Conservation (phyloP, 2,113 vertebrate species). For the Formicarius rufipectus region DNA sequence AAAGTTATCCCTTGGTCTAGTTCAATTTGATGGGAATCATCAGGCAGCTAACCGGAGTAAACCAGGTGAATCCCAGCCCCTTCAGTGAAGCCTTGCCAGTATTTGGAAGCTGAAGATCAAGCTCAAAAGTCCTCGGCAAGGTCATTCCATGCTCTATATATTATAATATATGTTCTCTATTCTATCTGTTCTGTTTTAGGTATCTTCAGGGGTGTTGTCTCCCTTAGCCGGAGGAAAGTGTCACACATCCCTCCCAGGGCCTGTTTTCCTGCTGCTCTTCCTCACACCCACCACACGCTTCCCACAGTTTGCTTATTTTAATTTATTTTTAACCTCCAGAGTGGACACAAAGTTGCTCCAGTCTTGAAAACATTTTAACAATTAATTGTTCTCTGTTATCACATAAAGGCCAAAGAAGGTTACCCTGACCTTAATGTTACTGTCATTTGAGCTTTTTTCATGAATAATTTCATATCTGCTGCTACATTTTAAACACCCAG, state of each 20-base stretch:
- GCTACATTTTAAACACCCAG: background rate
- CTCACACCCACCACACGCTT: background rate
- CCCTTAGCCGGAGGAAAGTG: background rate
- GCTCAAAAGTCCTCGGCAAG: background rate
- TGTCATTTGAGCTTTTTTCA: background rate
- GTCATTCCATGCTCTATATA: background rate
- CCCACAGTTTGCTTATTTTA: background rate
- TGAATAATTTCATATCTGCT: background rate
- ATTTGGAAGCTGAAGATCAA: background rate
- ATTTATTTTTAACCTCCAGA: background rate
- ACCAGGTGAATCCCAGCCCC: background rate
- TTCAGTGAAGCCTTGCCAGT: background rate
- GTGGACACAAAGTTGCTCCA: fast-evolving
- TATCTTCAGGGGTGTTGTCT: background rate
- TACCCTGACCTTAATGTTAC: background rate
- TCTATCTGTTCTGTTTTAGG: too few species aligned
- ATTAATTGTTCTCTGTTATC: background rate
- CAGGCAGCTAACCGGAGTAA: background rate
- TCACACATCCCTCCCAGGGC: fast-evolving
- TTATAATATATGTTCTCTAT: background rate
- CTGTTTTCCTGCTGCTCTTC: background rate
- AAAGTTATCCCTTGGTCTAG: background rate
- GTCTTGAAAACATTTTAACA: background rate
- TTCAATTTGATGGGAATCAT: fast-evolving
- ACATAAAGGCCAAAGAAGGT: background rate